Base-by-base conservation (phyloP, 2,113 vertebrate species). In the Gallinago jamesoni region DNA sequence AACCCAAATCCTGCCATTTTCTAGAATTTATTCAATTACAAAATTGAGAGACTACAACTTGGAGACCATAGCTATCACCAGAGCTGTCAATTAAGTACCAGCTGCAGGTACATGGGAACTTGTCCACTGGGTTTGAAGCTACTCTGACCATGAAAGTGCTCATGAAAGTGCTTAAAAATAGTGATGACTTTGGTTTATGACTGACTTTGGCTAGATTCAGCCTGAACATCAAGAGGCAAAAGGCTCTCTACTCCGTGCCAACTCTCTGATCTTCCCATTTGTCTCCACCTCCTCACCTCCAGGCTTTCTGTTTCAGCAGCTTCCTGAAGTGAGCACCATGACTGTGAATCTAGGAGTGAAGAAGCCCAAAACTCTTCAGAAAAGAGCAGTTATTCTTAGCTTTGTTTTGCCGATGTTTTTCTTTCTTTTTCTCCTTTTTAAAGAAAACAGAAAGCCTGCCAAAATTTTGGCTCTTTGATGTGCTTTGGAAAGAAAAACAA, bases 401-500 rank as follows among this genome's bases (percentile, higher is more conserved):
- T 90, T 91, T 96, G 87, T 89, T 96, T 93, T 85, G 67, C 78
- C 87, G 78, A 90, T 94, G 92, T 96, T 95, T 96, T 96, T 78
- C 84, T 96, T 96, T 93, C 87, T 81, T 85, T 62, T 53, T 12
- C 24, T 21, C 23, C 22, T 52, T 67, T 78, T 68, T 10, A 30
- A 95, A 92, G 89, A 95, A 95, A 96, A 97, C 90, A 96, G 59
- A 92, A 91, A 89, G 89, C 80, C 86, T 96, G 94, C 95, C 96
- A 96, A 94, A 89, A 89, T 82, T 84, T 94, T 55, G 62, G 63
- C 67, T 95, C 91, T 96, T 97, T 96, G 96, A 96, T 97, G 95
- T 97, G 62, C 96, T 95, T 92, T 96, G 96, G 96, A 95, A 97
- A 95, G 92, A 89, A 96, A 94, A 97, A 96, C 94, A 96, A 94